A percentile compares a stretch with the other conserved stretches of the same genome.
phyloP scores from a whole-genome alignment of 2,888 invertebrate genomes.

The Panopea generosa region DNA sequence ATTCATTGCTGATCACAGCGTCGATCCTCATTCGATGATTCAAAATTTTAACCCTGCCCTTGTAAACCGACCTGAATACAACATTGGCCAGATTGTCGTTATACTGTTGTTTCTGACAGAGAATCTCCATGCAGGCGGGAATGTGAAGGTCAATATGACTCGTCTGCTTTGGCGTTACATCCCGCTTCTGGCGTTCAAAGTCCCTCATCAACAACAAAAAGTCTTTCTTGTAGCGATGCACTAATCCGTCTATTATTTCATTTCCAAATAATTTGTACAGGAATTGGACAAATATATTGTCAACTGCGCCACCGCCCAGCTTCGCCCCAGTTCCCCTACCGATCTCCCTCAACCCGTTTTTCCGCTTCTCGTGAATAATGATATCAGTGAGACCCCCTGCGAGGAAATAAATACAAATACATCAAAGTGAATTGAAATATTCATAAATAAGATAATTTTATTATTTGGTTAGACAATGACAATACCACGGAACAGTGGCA shows the following conservation, averaged over 20 bases:
- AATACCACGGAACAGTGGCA: no score
- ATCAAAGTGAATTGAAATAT: neutral
- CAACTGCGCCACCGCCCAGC: conserved; percentile 51
- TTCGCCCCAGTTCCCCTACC: conserved; percentile 53
- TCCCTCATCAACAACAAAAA: conserved; percentile 55
- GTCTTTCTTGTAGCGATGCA: conserved; percentile 47
- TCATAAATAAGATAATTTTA: neutral
- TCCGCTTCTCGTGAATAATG: conserved; percentile 56
- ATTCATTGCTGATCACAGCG: conserved; percentile 58
- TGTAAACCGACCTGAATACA: conserved; percentile 54
- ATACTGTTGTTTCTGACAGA: conserved; percentile 54
- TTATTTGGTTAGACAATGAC: no score
- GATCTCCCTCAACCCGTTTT: conserved; percentile 55
- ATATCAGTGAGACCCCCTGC: conserved; percentile 61
- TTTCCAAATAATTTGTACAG: conserved; percentile 55
- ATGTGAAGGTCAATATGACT: conserved; percentile 46
- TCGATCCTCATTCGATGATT: conserved; percentile 48
- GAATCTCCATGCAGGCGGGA: conserved; percentile 50
- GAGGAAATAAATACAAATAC: conserved; percentile 18
- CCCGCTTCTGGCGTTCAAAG: conserved; percentile 52
- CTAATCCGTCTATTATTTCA: conserved; percentile 41
- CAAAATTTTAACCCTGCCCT: conserved; percentile 44
- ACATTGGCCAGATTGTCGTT: conserved; percentile 57
- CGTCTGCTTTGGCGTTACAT: conserved; percentile 43
- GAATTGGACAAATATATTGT: conserved; percentile 61